Base-by-base conservation (phyloP, 2,888 invertebrate genomes). In the Galerucella calmariensis region DNA sequence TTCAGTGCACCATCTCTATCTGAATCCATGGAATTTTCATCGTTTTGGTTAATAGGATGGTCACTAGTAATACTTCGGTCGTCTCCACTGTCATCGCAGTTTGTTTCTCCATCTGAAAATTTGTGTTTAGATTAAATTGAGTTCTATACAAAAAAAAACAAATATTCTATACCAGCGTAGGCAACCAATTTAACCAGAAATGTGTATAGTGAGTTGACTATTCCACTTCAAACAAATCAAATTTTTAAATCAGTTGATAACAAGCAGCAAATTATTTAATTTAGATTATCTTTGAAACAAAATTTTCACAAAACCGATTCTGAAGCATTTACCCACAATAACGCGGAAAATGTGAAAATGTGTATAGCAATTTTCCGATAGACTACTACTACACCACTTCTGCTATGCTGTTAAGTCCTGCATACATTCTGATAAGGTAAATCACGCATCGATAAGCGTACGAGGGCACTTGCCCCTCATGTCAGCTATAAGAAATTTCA, bases 21-120 rank as follows among this genome's bases (percentile, higher is more conserved):
- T 51, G 92, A 92, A 82, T 92, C 91, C 88, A 92, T 89, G 74
- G 92, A 92, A 84, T 92, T 91, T 77, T 90, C 90, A 80, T 91
- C 91, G 78, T 90, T 86, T 77, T 90, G 90, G 68, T 88, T 89
- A n/a, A 75, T 70, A 35, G 61, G 61, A 83, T 90, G 90, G 76
- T 91, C 91, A 84, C 91, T 91, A 78, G 88, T 88, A 81, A 89
- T 88, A 83, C 91, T 91, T 79, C 90, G 88, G 74, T 91, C 91
- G 82, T 92, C 91, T 66, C 91, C 91, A 82, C 91, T 92, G 78
- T 91, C 88, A 79, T 92, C 91, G 46, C 90, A 91, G 80, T 91
- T 91, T 75, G 89, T 89, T 78, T 91, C 91, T 77, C 89, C 90
- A 88, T 91, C 91, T 91, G 87, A 1, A 89, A 89, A 24, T 5